phyloP scores from a whole-genome alignment of 1,140 invertebrate genomes.

The Formica selysi region DNA sequence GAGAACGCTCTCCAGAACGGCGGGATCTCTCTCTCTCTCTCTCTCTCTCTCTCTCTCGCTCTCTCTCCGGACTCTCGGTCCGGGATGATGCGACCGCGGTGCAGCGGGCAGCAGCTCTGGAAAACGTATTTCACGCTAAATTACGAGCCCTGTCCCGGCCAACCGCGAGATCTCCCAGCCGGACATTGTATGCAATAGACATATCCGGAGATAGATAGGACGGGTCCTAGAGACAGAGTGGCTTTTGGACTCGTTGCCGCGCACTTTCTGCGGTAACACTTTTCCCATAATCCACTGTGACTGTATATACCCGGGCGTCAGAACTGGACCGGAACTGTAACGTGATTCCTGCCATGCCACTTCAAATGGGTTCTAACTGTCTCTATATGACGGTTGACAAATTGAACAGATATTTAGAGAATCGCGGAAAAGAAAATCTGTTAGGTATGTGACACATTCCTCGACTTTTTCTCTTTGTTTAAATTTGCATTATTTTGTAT shows the following conservation, averaged over 20 bases:
- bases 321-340: constrained; percentile 21
- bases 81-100: background rate
- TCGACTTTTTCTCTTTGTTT: too few species aligned
- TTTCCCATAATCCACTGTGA: constrained; percentile 1
- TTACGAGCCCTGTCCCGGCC: constrained; percentile 55
- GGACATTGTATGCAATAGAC: constrained; percentile 61
- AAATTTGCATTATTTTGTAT: too few species aligned
- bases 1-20: background rate
- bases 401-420: background rate
- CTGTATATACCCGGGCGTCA: background rate
- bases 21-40: too few species aligned
- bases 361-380: background rate
- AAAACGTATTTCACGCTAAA: constrained; percentile 64
- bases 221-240: background rate
- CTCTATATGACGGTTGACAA: constrained; percentile 5
- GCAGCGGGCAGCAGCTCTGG: constrained; percentile 23
- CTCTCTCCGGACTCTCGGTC: too few species aligned
- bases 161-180: constrained; percentile 55
- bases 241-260: constrained; percentile 36
- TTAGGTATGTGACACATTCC: background rate
- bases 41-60: too few species aligned
- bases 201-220: constrained; percentile 55
- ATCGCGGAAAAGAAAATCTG: background rate
- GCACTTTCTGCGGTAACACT: constrained; percentile 29
- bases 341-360: background rate